These are phyloP conservation scores for Parnassius orleans DNA, from an alignment of 2,888 invertebrate genomes.

Conservation along the genomic window DNA sequence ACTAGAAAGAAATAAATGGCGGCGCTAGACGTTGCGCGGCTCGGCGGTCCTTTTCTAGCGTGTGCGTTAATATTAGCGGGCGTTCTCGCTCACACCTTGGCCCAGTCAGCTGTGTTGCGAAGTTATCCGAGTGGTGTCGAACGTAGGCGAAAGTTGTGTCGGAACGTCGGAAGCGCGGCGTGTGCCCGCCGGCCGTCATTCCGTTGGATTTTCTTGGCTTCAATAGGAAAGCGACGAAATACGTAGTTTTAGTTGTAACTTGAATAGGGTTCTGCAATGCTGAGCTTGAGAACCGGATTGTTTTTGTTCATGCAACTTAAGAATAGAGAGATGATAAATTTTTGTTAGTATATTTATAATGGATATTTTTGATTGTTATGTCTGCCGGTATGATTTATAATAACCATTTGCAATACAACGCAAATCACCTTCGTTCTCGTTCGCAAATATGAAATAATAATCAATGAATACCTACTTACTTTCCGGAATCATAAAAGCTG, in stretches of 20 bases:
- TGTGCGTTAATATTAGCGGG: conserved; percentile 31
- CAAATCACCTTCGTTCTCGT: too few relatives aligned
- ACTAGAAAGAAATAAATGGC: conserved; percentile 77
- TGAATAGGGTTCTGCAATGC: neutral
- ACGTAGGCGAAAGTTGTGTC: conserved; percentile 72
- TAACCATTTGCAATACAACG: neutral
- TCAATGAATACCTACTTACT: too few relatives aligned
- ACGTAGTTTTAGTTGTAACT: neutral
- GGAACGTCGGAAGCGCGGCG: conserved; percentile 66
- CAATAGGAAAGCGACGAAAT: conserved; percentile 33
- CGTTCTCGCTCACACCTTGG: conserved; percentile 54
- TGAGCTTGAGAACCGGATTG: conserved; percentile 16
- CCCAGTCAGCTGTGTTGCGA: conserved; percentile 77
- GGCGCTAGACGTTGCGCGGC: conserved; percentile 61
- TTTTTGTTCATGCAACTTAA: conserved; percentile 5
- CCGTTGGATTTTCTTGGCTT: conserved; percentile 39
- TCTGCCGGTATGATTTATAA: neutral
- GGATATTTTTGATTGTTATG: conserved; percentile 4
- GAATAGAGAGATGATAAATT: conserved; percentile 9
- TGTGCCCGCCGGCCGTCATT: conserved; percentile 37
- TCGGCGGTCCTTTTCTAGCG: conserved; percentile 44
- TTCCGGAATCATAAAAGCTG: too few relatives aligned
- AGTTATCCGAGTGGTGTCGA: conserved; percentile 62
- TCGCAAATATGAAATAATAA: too few relatives aligned
- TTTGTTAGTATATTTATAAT: neutral